Conservation (phyloP, 2,797 vertebrate genomes). For the Dryobates pubescens region DNA sequence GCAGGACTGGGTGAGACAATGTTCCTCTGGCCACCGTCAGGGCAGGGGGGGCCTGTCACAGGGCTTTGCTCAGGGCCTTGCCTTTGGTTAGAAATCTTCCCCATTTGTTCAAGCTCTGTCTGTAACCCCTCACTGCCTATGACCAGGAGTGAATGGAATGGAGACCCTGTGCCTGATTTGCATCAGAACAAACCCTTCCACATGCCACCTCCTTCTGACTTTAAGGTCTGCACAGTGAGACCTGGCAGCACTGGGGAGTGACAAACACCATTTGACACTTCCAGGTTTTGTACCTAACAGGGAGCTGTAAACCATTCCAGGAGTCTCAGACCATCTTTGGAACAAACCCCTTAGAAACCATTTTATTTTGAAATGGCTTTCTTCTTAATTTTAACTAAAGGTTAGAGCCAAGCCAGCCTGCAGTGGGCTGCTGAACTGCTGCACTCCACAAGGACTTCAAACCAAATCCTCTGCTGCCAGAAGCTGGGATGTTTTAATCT, state of each 20-base stretch:
- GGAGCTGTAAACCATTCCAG: not conserved
- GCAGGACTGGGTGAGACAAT: accelerated
- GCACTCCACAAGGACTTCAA: not conserved
- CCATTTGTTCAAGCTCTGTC: not conserved
- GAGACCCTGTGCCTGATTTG: not conserved
- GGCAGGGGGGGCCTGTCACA: not conserved
- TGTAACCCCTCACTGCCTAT: not conserved
- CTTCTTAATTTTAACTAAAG: not conserved
- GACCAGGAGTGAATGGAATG: not conserved
- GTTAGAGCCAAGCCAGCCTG: not conserved
- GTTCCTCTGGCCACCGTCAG: not conserved
- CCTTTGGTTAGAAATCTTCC: not conserved
- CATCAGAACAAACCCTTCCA: not conserved
- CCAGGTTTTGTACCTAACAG: not conserved
- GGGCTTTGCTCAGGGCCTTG: not conserved
- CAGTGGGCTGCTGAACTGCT: not conserved
- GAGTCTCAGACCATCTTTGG: not conserved
- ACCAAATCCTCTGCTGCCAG: not conserved
- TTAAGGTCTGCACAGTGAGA: not conserved
- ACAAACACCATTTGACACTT: not conserved
- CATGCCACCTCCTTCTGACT: not conserved
- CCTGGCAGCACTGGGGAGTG: not conserved
- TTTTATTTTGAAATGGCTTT: not conserved
- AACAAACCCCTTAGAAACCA: not conserved
- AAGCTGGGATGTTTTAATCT: not conserved